Conservation (phyloP, 2,113 vertebrate species). For the Proteles cristata region DNA sequence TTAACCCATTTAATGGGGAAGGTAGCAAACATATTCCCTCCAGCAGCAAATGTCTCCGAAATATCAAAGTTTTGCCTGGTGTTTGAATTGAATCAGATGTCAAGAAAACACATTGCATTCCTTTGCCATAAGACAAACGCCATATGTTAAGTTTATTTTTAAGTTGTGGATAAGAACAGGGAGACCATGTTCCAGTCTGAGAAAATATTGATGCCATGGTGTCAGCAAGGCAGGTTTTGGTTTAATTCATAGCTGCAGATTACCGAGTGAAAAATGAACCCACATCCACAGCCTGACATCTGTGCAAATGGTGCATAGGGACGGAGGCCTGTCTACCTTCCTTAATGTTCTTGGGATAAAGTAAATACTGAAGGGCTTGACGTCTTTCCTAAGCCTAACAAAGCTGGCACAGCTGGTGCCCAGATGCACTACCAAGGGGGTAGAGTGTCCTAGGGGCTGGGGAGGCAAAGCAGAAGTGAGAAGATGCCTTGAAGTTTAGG, state of each 20-base stretch:
- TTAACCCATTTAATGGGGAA: neutral
- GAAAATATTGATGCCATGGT: constrained; percentile 63
- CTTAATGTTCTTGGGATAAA: constrained; percentile 66
- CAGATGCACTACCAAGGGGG: constrained; percentile 53
- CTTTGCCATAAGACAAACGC: constrained; percentile 70
- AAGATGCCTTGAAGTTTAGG: neutral
- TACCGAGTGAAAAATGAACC: constrained; percentile 75
- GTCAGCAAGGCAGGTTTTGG: constrained; percentile 58
- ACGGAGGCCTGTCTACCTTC: constrained; percentile 54
- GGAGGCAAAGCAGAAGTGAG: neutral
- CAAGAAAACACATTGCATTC: constrained; percentile 69
- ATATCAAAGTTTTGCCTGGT: constrained; percentile 46
- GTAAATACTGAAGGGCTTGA: constrained; percentile 70
- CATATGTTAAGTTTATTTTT: constrained; percentile 75
- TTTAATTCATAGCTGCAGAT: constrained; percentile 75
- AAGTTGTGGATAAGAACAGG: constrained; percentile 63
- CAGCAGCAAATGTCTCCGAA: constrained; percentile 50
- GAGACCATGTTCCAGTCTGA: constrained; percentile 62
- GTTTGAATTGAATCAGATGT: constrained; percentile 63
- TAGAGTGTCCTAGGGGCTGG: neutral
- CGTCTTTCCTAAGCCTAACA: constrained; percentile 57
- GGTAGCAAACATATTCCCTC: neutral
- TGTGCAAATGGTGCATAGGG: constrained; percentile 63
- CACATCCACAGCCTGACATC: constrained; percentile 48
- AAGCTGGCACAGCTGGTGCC: constrained; percentile 66